Evolutionary conservation across 2,797 vertebrate genomes (phyloP).

Genomic region (Triplophysa bombifrons): DNA sequence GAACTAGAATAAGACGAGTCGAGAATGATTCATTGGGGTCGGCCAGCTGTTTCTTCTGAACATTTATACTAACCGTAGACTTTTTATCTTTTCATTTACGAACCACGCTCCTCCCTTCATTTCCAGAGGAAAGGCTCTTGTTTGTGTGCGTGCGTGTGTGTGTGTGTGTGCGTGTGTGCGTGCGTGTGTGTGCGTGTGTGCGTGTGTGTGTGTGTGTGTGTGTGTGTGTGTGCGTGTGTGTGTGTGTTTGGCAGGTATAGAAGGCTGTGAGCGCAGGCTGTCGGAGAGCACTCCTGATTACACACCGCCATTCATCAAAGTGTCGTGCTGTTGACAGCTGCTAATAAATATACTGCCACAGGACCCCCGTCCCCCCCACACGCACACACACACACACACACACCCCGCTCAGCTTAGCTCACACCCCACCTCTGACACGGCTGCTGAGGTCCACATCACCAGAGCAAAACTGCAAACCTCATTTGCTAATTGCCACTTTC

Average conservation of each 20-base stretch:
- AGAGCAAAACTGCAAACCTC: constrained; percentile 81
- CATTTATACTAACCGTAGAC: background rate
- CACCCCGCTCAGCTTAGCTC: constrained; percentile 61
- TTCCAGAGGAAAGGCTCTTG: constrained; percentile 59
- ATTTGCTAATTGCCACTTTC: constrained; percentile 99
- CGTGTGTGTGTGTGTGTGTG: constrained; percentile 65
- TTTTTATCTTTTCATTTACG: constrained; percentile 13
- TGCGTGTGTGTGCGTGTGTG: constrained; percentile 70
- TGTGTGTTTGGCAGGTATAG: constrained; percentile 85
- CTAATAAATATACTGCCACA: constrained; percentile 99
- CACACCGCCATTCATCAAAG: constrained; percentile 99
- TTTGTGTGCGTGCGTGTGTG: constrained; percentile 56
- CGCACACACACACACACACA: constrained; percentile 67
- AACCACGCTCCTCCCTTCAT: constrained; percentile 56
- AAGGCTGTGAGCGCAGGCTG: constrained; percentile 95
- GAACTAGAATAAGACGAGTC: background rate
- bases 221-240: constrained; percentile 52
- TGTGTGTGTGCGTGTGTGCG: constrained; percentile 75
- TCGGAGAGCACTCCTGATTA: constrained; percentile 93
- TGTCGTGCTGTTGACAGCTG: constrained; percentile 98
- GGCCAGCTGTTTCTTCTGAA: background rate
- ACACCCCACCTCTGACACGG: constrained; percentile 78
- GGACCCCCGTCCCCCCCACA: constrained; percentile 87
- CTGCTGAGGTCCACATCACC: constrained; percentile 40
- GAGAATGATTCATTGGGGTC: background rate